A percentile compares a stretch with the other conserved stretches of the same genome.
These are phyloP conservation scores for Hirtodrosophila cameraria DNA, from an alignment of 2,888 invertebrate species.

Conservation along the genomic window DNA sequence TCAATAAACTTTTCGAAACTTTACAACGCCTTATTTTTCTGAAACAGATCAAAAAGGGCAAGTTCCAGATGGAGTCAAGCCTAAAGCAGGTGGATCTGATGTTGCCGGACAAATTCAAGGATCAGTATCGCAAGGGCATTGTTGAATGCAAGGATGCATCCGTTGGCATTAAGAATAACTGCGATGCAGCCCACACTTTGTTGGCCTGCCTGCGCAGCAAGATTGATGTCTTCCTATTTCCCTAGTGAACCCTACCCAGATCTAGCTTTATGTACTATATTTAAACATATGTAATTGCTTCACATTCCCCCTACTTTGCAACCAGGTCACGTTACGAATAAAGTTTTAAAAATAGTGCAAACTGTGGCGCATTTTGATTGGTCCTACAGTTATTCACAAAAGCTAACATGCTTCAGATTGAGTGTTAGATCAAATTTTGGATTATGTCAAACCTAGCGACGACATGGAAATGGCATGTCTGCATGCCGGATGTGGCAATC, in stretches of 20 bases:
- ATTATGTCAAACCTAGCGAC: no score
- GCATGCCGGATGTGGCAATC: slow-evolving; percentile 15
- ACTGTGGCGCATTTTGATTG: slow-evolving; percentile 13
- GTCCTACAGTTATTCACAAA: not conserved
- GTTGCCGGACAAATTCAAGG: slow-evolving; percentile 81
- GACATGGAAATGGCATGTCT: slow-evolving; percentile 16
- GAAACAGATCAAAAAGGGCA: slow-evolving; percentile 82
- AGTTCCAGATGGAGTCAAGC: slow-evolving; percentile 79
- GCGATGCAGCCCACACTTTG: slow-evolving; percentile 79
- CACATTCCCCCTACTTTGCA: slow-evolving; percentile 11
- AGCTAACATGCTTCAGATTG: not conserved
- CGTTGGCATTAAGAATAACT: slow-evolving; percentile 81
- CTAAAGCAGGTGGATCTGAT: slow-evolving; percentile 83
- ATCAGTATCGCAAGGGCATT: slow-evolving; percentile 73
- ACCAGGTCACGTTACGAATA: slow-evolving; percentile 33
- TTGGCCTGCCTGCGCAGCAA: slow-evolving; percentile 72
- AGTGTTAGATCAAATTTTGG: not conserved
- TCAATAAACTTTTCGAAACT: not conserved
- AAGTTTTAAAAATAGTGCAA: slow-evolving; percentile 7
- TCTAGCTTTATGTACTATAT: not conserved
- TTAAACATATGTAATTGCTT: slow-evolving; percentile 7
- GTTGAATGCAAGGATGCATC: slow-evolving; percentile 76
- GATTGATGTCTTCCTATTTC: slow-evolving; percentile 80
- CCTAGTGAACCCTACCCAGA: slow-evolving; percentile 43
- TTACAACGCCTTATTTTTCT: not conserved